Evolutionary conservation across 64 coral and sea anemone species (phyloP), one percentile per base, ranked within the genome.

Genomic region (Porites lutea): DNA sequence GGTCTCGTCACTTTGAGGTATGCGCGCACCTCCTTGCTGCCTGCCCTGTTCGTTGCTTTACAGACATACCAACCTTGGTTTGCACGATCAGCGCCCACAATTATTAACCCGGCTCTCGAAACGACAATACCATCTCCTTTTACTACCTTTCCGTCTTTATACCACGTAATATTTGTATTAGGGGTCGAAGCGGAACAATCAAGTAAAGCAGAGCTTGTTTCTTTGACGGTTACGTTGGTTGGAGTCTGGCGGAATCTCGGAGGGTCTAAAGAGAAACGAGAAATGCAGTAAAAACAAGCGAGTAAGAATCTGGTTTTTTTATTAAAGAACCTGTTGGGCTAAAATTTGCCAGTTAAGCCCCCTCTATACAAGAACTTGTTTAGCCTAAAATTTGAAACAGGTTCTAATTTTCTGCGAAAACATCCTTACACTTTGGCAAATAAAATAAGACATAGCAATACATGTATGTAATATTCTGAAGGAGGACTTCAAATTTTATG

Each of bases 51-150:
- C 13, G 80, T 74, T 37, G 89, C 79, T 14, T 93, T 88, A 55
- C 95, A 97, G 13, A 75, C 86, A 23, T 97, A 97, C 71, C 93
- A 85, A 4, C 95, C 95, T 74, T 86, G 67, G 48, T 97, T 77
- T 20, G 63, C 75, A 59, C 71, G 86, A 59, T 86, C 62, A 15
- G 49, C 82, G 20, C 16, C 15, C 18, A 62, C 11, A 71, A 97
- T 88, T 3, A 94, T 1, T 2, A 97, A 47, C 27, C 92, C 92
- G 5, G 11, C 80, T 16, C 48, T 2, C 3, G 15, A 8, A 0
- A 78, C 13, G 20, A 54, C 51, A 74, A 77, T 86, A 22, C 27
- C 47, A 12, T 11, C 20, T 13, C 62, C 76, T 13, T 13, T 8
- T 4, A 97, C 63, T 9, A 22, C 48, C 23, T 51, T 79, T n/a